Evolutionary conservation across 2,888 invertebrate species (phyloP), one percentile per base, ranked within the genome.

Genomic region (Eupithecia centaureata): DNA sequence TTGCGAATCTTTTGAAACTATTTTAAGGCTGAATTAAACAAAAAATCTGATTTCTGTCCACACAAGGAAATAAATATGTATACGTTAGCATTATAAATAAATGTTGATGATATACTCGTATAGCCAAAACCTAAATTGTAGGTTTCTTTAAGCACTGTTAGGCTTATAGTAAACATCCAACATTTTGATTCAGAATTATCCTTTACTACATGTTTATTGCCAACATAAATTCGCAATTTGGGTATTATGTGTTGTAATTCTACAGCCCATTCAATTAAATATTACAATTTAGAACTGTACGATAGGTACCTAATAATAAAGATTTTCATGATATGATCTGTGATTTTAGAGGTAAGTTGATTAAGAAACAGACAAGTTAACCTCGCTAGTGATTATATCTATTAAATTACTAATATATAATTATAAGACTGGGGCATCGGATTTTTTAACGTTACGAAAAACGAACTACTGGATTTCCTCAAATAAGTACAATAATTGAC

Each of bases 401-500:
- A 52, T 28, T 8, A 18, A n/a, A 2, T 28, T 54, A 54, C 8
- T n/a, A n/a, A n/a, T 28, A n/a, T 64, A 61, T 42, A 57, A 64
- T 61, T 51, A 64, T 68, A 65, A 64, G 61, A 64, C 68, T 35
- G 61, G 61, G 58, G 68, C 58, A 56, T 64, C 57, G 52, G 54
- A 58, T 42, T 52, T 38, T 47, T n/a, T 22, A 47, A n/a, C 10
- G 3, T 3, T 47, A 22, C 22, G 10, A 22, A 22, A 47, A 47
- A 18, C 42, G 10, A 42, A 38, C 18, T 42, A 18, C 10, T 42
- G 18, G 10, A 42, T 42, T 42, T 3, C 8, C 8, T 42, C 18
- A 10, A 22, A 47, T 18, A 10, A 22, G 22, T 18, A 47, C 47
- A 47, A 22, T 42, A 42, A 18, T 47, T 47, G 47, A 22, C 47